Base-by-base conservation (phyloP, 1,140 invertebrate genomes). In the Elysia chlorotica region DNA sequence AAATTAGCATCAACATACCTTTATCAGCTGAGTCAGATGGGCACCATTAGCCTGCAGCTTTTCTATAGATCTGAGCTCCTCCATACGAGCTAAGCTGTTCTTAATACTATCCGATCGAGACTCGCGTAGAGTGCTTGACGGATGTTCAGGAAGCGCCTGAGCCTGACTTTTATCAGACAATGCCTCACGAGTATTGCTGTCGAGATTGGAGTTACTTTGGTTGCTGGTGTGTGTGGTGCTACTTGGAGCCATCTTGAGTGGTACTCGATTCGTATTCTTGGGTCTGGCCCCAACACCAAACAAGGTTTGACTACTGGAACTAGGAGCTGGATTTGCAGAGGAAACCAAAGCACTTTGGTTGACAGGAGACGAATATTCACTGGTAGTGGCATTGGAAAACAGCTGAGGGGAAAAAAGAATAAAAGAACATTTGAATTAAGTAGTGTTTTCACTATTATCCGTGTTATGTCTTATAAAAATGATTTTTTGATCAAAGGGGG, bases 51-150 rank as follows among this genome's bases (percentile, higher is more conserved):
- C 25, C 38, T 57, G 25, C 63, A 73, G 2, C 5, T 5, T 65
- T 19, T 61, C 53, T 28, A 65, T 71, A 25, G 61, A 37, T 65
- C 37, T 71, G 19, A 17, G 35, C 36, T 65, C 53, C 36, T 69
- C 54, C 19, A 59, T 38, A 2, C 53, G 30, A 3, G 53, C 67
- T 4, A 69, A 23, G n/a, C 25, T 36, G 31, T 69, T 56, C 54
- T 59, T 56, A 3, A 69, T 14, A 21, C 17, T 59, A 19, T 33
- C 38, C 25, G 14, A 59, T 10, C 17, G 6, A 25, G 56, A 28
- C 14, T n/a, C 17, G 56, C 14, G 17, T 10, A 59, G 56, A 28
- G 6, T 25, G 6, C 25, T 17, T 10, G 25, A 10, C 14, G 56
- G 56, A 25, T 10, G 14, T 10, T 59, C 17, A 17, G 56, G 25